Base-by-base conservation (phyloP, 2,797 vertebrate species). In the Chelmon rostratus region DNA sequence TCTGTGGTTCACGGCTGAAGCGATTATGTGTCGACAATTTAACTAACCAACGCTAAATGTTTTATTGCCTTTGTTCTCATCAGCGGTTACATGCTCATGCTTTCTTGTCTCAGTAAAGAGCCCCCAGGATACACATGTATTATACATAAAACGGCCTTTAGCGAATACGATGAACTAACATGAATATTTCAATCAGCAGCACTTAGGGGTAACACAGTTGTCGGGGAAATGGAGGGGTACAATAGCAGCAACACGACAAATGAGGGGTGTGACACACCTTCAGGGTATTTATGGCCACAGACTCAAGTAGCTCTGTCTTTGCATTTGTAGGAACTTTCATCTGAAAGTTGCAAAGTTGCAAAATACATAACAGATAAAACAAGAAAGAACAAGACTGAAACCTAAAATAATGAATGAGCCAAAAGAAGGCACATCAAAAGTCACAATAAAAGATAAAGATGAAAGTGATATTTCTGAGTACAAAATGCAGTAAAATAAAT, bases 121-220 rank as follows among this genome's bases (percentile, higher is more conserved):
- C 56, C 89, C 83, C 64, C 56, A 73, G 81, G 88, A 81, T 42
- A 82, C 50, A 68, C 84, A 91, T 87, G 74, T 82, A 87, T 92
- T 86, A 91, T 89, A 91, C 79, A 91, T 90, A 74, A 84, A 85
- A 86, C 42, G 46, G 37, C 79, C 81, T 62, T 76, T 64, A 72
- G 87, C 66, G 18, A 79, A 68, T 68, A 77, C 6, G 7, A 49
- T 53, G 53, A 83, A 78, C 80, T 19, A 61, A 71, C 84, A 92
- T 93, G 64, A 92, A 93, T 93, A 93, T 93, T 91, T 93, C 69
- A 93, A 79, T 81, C 75, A 64, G 71, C 77, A 77, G 78, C 86
- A 90, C 91, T 90, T 81, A 82, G 56, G 25, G 63, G 64, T 23
- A 76, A 84, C 79, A 57, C 73, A 21, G 54, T 35, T 11, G 13